Conservation (phyloP, 2,113 vertebrate species). For the Spheniscus mendiculus region DNA sequence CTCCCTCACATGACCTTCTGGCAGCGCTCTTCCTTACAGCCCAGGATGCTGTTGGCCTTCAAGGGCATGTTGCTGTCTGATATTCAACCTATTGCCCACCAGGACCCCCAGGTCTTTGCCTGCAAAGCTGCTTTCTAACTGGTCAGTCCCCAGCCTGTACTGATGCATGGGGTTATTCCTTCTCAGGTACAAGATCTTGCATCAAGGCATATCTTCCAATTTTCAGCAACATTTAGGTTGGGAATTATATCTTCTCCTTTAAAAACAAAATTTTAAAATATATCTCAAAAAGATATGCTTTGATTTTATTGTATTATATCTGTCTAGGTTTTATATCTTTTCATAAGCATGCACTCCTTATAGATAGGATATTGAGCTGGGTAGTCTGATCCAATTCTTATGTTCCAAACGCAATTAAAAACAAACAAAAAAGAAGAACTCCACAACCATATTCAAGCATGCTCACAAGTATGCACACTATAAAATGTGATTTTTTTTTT, state of each 20-base stretch:
- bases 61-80: background rate
- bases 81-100: background rate
- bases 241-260: background rate
- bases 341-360: background rate
- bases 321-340: background rate
- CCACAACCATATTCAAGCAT: background rate
- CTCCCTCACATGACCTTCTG: background rate
- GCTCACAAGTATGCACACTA: background rate
- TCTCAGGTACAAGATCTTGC: background rate
- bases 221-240: background rate
- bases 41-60: background rate
- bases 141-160: background rate
- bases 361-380: background rate
- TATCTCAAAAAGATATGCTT: background rate
- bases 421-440: background rate
- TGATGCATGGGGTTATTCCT: background rate
- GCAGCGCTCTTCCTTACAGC: background rate
- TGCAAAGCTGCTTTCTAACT: background rate
- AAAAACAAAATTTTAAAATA: background rate
- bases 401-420: background rate
- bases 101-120: background rate
- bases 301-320: background rate
- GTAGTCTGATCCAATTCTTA: background rate
- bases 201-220: background rate
- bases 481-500: background rate